phyloP scores from a whole-genome alignment of 2,113 vertebrate species.

The Holacanthus passer region DNA sequence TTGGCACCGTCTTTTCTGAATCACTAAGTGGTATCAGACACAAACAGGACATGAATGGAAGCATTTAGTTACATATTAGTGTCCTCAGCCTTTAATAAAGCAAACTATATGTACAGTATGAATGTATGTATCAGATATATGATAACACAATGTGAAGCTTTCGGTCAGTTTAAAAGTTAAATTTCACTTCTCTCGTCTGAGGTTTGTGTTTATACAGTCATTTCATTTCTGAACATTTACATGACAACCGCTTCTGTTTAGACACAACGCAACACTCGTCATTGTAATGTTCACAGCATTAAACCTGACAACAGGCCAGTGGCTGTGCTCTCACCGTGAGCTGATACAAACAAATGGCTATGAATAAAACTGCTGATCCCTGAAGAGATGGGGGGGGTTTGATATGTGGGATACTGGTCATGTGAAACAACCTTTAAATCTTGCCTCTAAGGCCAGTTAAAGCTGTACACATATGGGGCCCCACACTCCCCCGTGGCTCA shows the following conservation, averaged over 20 bases:
- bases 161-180: too few species aligned
- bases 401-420: constrained; percentile 22
- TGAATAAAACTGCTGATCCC: constrained; percentile 64
- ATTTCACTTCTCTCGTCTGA: background rate
- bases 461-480: constrained; percentile 15
- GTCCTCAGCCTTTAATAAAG: background rate
- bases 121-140: background rate
- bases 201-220: background rate
- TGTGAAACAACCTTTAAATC: constrained; percentile 49
- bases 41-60: constrained; percentile 15
- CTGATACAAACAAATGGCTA: constrained; percentile 50
- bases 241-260: background rate
- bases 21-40: constrained; percentile 7
- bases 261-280: constrained; percentile 24
- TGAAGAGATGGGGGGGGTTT: constrained; percentile 22
- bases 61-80: background rate
- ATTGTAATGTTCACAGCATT: constrained; percentile 28
- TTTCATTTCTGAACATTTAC: constrained; percentile 15
- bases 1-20: constrained; percentile 32
- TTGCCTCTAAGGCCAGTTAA: constrained; percentile 48
- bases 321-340: constrained; percentile 26
- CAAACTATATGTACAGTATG: background rate
- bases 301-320: constrained; percentile 32
- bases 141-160: background rate
- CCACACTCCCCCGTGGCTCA: constrained; percentile 27